These are phyloP conservation scores for Brienomyrus brachyistius DNA, from an alignment of 2,113 vertebrate species.

Conservation along the genomic window DNA sequence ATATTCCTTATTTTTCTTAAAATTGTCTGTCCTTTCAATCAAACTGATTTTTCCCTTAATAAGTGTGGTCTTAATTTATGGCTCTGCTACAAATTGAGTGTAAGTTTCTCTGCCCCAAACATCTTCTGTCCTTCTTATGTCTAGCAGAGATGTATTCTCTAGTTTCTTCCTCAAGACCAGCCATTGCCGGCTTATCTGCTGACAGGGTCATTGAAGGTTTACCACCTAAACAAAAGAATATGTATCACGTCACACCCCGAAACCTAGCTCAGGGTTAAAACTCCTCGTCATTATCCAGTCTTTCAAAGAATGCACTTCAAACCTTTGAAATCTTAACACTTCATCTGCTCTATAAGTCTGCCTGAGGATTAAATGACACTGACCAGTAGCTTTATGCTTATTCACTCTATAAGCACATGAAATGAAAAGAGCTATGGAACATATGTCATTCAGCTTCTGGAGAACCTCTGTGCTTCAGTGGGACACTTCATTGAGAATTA, in stretches of 20 bases:
- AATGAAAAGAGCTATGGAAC: neutral
- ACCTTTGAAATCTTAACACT: neutral
- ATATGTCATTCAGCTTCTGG: neutral
- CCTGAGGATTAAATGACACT: neutral
- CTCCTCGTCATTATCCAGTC: neutral
- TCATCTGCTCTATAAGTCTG: neutral
- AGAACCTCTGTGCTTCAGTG: neutral
- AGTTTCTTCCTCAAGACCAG: neutral
- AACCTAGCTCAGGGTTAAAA: neutral
- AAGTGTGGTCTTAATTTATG: neutral
- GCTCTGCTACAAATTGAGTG: neutral
- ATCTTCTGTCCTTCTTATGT: neutral
- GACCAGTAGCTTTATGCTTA: neutral
- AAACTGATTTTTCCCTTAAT: neutral
- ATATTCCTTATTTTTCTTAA: neutral
- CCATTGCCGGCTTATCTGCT: neutral
- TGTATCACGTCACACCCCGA: neutral
- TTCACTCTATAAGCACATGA: neutral
- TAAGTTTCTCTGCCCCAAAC: neutral
- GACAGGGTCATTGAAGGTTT: neutral
- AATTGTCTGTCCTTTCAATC: neutral
- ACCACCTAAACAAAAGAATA: neutral
- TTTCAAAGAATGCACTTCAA: neutral
- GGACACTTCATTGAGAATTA: neutral
- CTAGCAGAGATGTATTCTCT: neutral